phyloP scores from a whole-genome alignment of 2,888 invertebrate genomes.

The Eubasilissa splendida region DNA sequence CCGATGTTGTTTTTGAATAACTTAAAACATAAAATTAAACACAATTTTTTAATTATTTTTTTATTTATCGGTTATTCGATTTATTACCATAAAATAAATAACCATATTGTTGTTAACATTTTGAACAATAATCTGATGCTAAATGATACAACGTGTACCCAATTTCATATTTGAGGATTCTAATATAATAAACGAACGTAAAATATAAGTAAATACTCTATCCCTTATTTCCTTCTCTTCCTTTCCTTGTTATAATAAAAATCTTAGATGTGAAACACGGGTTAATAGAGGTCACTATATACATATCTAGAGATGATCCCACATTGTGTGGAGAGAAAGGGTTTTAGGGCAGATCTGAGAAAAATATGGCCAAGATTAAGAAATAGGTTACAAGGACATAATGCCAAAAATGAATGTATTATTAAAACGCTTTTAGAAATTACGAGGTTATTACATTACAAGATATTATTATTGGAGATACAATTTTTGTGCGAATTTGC shows the following conservation, averaged over 20 bases:
- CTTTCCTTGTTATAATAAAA: conserved; percentile 18
- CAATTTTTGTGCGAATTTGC: too few relatives aligned
- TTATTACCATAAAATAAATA: too few relatives aligned
- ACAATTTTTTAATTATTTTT: too few relatives aligned
- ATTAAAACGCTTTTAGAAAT: too few relatives aligned
- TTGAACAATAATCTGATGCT: too few relatives aligned
- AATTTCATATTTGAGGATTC: conserved; percentile 14
- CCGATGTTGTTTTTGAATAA: too few relatives aligned
- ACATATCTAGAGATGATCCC: conserved; percentile 8
- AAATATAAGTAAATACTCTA: conserved; percentile 6
- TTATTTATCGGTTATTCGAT: too few relatives aligned
- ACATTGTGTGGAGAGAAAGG: neutral
- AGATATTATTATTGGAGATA: too few relatives aligned
- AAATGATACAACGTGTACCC: conserved; percentile 4
- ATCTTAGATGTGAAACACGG: conserved; percentile 5
- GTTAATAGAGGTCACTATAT: conserved; percentile 29
- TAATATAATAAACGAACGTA: neutral
- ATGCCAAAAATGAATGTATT: too few relatives aligned
- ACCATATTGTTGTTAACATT: too few relatives aligned
- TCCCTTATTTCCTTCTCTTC: neutral
- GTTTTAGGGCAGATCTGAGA: conserved; percentile 2
- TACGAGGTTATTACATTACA: too few relatives aligned
- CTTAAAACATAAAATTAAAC: too few relatives aligned
- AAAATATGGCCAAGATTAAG: conserved; percentile 18
- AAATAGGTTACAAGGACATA: neutral